Conservation (phyloP, 2,797 vertebrate species). For the Morus bassanus region DNA sequence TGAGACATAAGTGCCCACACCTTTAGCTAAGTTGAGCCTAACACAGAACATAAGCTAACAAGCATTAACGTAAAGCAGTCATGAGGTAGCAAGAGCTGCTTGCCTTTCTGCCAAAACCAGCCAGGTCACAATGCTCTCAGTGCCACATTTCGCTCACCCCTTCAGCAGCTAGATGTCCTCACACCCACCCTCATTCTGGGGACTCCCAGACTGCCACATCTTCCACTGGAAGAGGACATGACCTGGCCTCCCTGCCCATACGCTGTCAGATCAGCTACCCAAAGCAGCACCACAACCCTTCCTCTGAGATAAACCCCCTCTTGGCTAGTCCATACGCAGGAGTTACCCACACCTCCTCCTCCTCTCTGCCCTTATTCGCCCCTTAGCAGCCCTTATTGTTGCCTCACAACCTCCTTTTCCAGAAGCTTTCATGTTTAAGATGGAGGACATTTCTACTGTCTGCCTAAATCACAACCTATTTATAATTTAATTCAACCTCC, state of each 20-base stretch:
- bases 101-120: not conserved
- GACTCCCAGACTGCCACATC: not conserved
- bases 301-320: not conserved
- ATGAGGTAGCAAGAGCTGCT: not conserved
- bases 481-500: not conserved
- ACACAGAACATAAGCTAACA: not conserved
- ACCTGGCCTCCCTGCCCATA: not conserved
- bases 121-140: fast-evolving
- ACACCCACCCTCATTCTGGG: too few species aligned
- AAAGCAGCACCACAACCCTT: not conserved
- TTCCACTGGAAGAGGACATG: not conserved
- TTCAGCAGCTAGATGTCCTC: not conserved
- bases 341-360: not conserved
- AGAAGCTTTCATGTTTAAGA: not conserved
- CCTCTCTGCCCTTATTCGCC: not conserved
- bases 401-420: not conserved
- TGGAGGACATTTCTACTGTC: not conserved
- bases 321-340: not conserved
- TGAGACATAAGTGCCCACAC: not conserved
- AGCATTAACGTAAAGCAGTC: not conserved
- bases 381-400: not conserved
- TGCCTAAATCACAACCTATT: not conserved
- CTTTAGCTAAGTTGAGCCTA: not conserved
- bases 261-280: not conserved
- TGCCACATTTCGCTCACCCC: not conserved